Percentiles rank a stretch among this genome's conserved stretches.
phyloP scores from a whole-genome alignment of 23 tunicate genomes.

The Trididemnum nubilum region DNA sequence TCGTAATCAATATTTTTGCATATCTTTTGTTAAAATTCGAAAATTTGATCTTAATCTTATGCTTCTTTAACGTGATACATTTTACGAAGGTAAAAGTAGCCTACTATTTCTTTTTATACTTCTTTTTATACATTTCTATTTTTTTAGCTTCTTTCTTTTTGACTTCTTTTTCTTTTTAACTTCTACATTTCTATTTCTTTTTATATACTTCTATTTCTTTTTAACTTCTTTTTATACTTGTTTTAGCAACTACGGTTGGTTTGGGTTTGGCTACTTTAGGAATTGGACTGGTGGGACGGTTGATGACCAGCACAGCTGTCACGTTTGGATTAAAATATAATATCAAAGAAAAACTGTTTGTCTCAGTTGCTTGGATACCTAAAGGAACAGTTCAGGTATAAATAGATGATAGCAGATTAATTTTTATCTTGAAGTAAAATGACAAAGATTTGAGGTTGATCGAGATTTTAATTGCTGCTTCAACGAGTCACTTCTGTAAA shows the following conservation, averaged over 20 bases:
- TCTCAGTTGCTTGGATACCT: slow-evolving; percentile 66
- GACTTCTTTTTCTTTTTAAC: too few species aligned
- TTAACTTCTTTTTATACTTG: not conserved
- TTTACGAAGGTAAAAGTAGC: too few species aligned
- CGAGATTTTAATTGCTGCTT: not conserved
- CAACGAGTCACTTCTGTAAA: not conserved
- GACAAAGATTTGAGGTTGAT: not conserved
- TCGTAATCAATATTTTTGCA: too few species aligned
- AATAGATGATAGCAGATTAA: too few species aligned
- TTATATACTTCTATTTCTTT: not conserved
- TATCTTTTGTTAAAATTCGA: too few species aligned
- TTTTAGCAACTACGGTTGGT: slow-evolving; percentile 48
- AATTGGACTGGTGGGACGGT: slow-evolving; percentile 39
- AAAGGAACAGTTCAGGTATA: slow-evolving; percentile 77
- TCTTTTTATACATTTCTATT: too few species aligned
- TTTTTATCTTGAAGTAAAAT: too few species aligned
- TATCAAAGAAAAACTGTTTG: slow-evolving; percentile 52
- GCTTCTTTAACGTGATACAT: too few species aligned
- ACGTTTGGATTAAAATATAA: slow-evolving; percentile 54
- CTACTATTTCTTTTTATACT: too few species aligned
- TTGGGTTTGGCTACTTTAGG: slow-evolving; percentile 56
- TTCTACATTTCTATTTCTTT: too few species aligned
- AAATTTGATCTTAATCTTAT: too few species aligned
- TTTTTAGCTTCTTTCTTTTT: too few species aligned
- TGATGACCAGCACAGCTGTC: slow-evolving; percentile 40